Base-by-base conservation (phyloP, 37 sponge, comb jelly and placozoan species). In the Halisarca cf. caerulea region DNA sequence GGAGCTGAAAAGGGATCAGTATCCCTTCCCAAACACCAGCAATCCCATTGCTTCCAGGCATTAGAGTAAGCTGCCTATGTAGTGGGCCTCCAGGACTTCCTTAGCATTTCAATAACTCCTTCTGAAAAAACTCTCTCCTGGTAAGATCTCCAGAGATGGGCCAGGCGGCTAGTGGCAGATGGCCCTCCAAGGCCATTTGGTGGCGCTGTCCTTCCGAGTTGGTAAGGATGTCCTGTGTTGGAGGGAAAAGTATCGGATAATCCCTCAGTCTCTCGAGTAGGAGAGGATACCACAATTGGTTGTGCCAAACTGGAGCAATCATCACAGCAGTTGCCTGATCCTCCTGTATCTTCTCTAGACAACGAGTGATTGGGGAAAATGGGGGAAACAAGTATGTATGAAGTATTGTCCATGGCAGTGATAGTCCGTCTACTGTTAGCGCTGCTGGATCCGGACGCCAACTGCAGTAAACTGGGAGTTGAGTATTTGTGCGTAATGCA, bases 91-190 rank as follows among this genome's bases (percentile, higher is more conserved):
- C 89, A 89, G 11, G 89, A 89, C 32, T 58, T 42, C 17, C 68
- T 73, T 58, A 83, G 66, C 71, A 83, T 79, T 2, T 58, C 58
- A 25, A 80, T 36, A 88, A 64, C 84, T 40, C 39, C 80, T 39
- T 53, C 73, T 28, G 66, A 88, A 88, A 82, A 64, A 44, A 64
- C 21, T 43, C 47, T 60, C 24, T 25, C 36, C 36, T 3, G 18
- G 80, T 70, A 83, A 47, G 62, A 34, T 37, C 45, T 36, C 89
- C 89, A 44, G 89, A 88, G 89, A 88, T 88, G 62, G 20, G 25
- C 84, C 89, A 84, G 37, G 69, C 72, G 84, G 84, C 84, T 78
- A 88, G 73, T 59, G 24, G 78, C 0, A 71, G 83, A 6, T 59
- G 60, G 60, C 60, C 60, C 60, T 59, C 25, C 23, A 59, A 27